A percentile compares a stretch with the other conserved stretches of the same genome.
Evolutionary conservation across 2,797 vertebrate genomes (phyloP).

Genomic region (Epinephelus coioides): DNA sequence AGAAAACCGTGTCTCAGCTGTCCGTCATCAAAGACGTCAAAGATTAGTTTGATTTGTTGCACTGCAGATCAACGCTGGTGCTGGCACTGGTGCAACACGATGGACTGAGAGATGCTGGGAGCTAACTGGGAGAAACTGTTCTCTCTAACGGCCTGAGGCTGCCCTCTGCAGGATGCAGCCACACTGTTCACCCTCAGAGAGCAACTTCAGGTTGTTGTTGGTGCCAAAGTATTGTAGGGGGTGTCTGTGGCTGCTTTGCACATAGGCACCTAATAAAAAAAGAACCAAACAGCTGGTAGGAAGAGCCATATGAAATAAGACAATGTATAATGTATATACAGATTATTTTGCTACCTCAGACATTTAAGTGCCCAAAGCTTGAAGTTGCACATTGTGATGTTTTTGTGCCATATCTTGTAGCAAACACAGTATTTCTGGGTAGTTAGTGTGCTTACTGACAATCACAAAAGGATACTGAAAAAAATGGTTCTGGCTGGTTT

Average conservation of each 20-base stretch:
- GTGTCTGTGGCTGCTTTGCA: conserved; percentile 45
- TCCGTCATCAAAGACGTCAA: conserved; percentile 89
- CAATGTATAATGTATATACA: conserved; percentile 62
- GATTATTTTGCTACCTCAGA: conserved; percentile 92
- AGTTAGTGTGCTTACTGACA: conserved; percentile 58
- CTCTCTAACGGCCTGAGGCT: conserved; percentile 36
- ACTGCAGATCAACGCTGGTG: conserved; percentile 40
- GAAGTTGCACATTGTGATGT: conserved; percentile 77
- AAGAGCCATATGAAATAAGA: conserved; percentile 62
- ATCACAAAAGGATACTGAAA: conserved; percentile 32
- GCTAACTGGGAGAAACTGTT: conserved; percentile 12
- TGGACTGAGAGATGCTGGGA: conserved; percentile 13
- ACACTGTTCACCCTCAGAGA: conserved; percentile 40
- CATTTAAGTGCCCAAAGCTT: conserved; percentile 83
- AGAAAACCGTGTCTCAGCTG: conserved; percentile 96
- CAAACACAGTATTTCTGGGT: conserved; percentile 57
- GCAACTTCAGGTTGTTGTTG: conserved; percentile 45
- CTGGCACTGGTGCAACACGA: conserved; percentile 41
- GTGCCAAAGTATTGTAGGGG: conserved; percentile 77
- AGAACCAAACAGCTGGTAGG: conserved; percentile 50
- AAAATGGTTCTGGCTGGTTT: conserved; percentile 29
- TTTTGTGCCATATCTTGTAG: conserved; percentile 79
- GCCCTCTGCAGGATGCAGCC: conserved; percentile 51
- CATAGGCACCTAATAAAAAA: conserved; percentile 34
- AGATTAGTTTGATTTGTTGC: conserved; percentile 76